Conservation (phyloP, 2,797 vertebrate genomes). For the Xiphorhynchus erythropygius region DNA sequence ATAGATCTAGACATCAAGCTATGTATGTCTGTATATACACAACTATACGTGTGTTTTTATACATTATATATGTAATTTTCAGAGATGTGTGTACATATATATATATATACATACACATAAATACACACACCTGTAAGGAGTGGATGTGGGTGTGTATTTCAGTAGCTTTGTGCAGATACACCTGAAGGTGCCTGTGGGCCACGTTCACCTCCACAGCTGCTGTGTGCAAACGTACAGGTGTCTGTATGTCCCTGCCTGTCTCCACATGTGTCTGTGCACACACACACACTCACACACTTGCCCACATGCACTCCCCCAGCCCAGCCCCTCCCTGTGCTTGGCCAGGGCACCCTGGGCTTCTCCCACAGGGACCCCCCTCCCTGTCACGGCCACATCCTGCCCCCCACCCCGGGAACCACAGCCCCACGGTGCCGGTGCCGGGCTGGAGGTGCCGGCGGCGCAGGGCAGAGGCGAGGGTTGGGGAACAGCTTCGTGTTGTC, state of each 20-base stretch:
- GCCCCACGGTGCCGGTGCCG: neutral
- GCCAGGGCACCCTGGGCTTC: neutral
- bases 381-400: neutral
- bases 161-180: neutral
- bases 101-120: accelerated
- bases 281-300: neutral
- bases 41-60: neutral
- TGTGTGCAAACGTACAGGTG: neutral
- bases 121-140: neutral
- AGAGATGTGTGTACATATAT: neutral
- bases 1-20: neutral
- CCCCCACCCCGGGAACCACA: neutral
- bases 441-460: neutral
- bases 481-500: slow-evolving; percentile 60
- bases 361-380: neutral
- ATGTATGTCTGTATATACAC: neutral
- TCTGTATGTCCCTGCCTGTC: accelerated
- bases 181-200: neutral
- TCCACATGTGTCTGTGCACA: neutral
- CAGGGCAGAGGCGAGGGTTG: slow-evolving; percentile 12
- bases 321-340: neutral
- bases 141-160: neutral
- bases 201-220: neutral
- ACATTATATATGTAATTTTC: neutral
- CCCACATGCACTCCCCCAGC: neutral